Percentiles rank a stretch among this genome's conserved stretches.
phyloP scores from a whole-genome alignment of 2,113 vertebrate species.

The Ageneiosus marmoratus region DNA sequence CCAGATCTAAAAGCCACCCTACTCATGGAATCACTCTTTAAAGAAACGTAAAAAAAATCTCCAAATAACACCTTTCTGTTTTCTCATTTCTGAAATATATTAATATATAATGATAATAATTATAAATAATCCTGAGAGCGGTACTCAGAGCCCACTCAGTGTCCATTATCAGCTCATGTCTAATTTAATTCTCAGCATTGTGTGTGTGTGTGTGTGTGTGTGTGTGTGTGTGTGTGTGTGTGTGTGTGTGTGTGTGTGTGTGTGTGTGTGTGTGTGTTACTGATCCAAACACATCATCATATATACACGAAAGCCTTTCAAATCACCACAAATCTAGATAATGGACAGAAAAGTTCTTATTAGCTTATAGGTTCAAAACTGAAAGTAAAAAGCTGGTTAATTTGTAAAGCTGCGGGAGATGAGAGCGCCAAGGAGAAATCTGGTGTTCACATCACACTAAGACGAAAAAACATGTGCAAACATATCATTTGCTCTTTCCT shows the following conservation, averaged over 20 bases:
- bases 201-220: too few relatives aligned
- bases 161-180: background rate
- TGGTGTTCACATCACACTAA: background rate
- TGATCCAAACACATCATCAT: background rate
- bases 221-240: background rate
- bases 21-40: too few relatives aligned
- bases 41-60: background rate
- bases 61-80: too few relatives aligned
- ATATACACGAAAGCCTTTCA: background rate
- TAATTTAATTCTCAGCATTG: too few relatives aligned
- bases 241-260: background rate
- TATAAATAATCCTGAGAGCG: background rate
- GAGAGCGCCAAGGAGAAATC: background rate
- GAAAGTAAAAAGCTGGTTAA: background rate
- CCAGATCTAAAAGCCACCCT: background rate
- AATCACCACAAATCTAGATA: background rate
- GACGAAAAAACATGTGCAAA: slow-evolving; percentile 3
- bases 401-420: background rate
- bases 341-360: background rate
- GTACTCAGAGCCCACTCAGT: background rate
- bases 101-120: background rate
- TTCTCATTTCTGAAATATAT: background rate
- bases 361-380: background rate
- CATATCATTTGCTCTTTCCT: background rate
- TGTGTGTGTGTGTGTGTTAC: background rate